Percentiles rank a stretch among this genome's conserved stretches.
These are phyloP conservation scores for Nomada fucata DNA, from an alignment of 2,888 invertebrate species.

Conservation along the genomic window DNA sequence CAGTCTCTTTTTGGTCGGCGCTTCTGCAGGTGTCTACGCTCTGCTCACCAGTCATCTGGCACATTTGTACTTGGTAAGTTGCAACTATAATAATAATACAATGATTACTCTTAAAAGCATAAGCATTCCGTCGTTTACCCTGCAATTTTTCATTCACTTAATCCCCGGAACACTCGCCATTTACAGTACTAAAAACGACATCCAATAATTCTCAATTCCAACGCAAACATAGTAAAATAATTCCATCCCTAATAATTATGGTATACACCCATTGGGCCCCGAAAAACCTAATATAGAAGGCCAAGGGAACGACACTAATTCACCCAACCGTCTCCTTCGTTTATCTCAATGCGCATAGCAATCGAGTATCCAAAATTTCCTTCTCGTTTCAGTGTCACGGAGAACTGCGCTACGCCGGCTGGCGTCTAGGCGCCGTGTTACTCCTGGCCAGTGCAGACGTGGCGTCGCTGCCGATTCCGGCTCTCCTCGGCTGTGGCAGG, in stretches of 20 bases:
- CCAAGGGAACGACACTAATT: too few relatives aligned
- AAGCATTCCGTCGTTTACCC: not conserved
- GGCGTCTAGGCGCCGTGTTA: constrained; percentile 85
- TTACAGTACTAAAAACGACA: too few relatives aligned
- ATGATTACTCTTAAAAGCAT: not conserved
- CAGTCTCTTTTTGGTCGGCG: constrained; percentile 91
- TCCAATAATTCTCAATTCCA: too few relatives aligned
- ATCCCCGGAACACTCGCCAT: too few relatives aligned
- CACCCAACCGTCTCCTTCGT: not conserved
- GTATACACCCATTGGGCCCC: too few relatives aligned
- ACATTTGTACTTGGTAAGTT: constrained; percentile 90
- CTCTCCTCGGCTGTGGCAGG: constrained; percentile 79
- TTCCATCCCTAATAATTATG: too few relatives aligned
- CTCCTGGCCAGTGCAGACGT: constrained; percentile 89
- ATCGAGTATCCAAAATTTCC: not conserved
- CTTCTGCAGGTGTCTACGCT: constrained; percentile 96
- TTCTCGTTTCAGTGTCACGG: constrained; percentile 80
- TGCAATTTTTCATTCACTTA: too few relatives aligned
- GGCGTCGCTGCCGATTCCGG: constrained; percentile 83
- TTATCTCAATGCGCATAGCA: not conserved
- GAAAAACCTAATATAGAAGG: too few relatives aligned
- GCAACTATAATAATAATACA: not conserved
- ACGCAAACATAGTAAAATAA: too few relatives aligned
- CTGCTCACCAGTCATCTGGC: constrained; percentile 94
- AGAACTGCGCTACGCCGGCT: constrained; percentile 82